phyloP scores from a whole-genome alignment of 2,113 vertebrate species.

The Natator depressus region DNA sequence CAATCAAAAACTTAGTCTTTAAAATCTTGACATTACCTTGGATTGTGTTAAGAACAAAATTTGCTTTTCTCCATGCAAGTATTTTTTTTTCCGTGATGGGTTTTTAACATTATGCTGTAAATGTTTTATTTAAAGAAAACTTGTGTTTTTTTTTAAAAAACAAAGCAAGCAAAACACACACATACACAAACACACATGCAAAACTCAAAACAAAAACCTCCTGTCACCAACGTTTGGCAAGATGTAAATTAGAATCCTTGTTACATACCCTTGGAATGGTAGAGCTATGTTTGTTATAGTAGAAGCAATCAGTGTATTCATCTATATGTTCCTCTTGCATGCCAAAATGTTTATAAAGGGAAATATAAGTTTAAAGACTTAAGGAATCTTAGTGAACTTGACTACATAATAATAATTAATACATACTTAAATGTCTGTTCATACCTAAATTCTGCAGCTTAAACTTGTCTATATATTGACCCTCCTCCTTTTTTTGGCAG shows the following conservation, averaged over 20 bases:
- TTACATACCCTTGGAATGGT: slow-evolving; percentile 29
- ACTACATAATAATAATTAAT: background rate
- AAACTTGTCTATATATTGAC: background rate
- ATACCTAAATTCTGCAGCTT: slow-evolving; percentile 20
- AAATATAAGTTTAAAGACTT: slow-evolving; percentile 44
- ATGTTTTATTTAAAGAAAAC: slow-evolving; percentile 45
- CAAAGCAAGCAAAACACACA: background rate
- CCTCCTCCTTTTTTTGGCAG: background rate
- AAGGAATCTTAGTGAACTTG: slow-evolving; percentile 33
- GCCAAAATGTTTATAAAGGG: slow-evolving; percentile 57
- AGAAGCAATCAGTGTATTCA: slow-evolving; percentile 23
- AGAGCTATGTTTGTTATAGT: slow-evolving; percentile 38
- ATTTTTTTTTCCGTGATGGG: slow-evolving; percentile 39
- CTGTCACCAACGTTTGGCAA: slow-evolving; percentile 38
- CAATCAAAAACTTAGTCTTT: slow-evolving; percentile 81
- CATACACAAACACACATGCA: background rate
- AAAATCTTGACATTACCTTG: slow-evolving; percentile 38
- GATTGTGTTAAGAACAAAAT: slow-evolving; percentile 53
- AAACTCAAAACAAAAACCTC: background rate
- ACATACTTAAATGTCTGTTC: slow-evolving; percentile 28
- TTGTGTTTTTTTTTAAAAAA: background rate
- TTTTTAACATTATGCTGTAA: slow-evolving; percentile 21
- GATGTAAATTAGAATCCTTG: slow-evolving; percentile 34
- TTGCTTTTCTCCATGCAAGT: slow-evolving; percentile 51
- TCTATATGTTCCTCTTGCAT: slow-evolving; percentile 63